phyloP scores from a whole-genome alignment of 2,797 vertebrate genomes.

The Carapus acus region DNA sequence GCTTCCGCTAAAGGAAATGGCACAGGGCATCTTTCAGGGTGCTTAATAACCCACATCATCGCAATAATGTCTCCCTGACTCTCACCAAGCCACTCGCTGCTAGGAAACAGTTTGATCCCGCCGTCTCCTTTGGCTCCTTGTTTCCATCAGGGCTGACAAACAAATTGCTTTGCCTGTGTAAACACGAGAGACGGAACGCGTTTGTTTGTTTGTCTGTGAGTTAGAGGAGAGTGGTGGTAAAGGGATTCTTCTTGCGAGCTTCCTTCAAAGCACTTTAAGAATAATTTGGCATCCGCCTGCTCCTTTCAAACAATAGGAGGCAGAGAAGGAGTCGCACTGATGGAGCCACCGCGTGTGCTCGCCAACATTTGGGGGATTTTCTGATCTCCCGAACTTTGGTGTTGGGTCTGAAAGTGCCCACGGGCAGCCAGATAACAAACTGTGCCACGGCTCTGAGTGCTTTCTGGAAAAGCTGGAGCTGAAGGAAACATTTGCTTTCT shows the following conservation, averaged over 20 bases:
- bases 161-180: not conserved
- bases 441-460: not conserved
- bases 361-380: no score
- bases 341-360: no score
- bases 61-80: conserved; percentile 18
- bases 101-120: conserved; percentile 14
- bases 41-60: not conserved
- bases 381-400: no score
- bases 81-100: conserved; percentile 12
- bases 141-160: conserved; percentile 7
- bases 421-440: not conserved
- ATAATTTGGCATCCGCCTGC: no score
- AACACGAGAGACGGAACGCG: no score
- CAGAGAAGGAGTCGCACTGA: no score
- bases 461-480: not conserved
- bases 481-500: conserved; percentile 1
- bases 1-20: conserved; percentile 38
- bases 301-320: no score
- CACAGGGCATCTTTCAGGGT: conserved; percentile 48
- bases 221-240: no score
- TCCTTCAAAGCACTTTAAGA: no score
- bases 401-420: not conserved
- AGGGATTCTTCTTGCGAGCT: no score
- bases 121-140: conserved; percentile 21
- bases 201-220: no score